Evolutionary conservation across 23 tunicate genomes (phyloP).

Genomic region (Trididemnum nubilum): DNA sequence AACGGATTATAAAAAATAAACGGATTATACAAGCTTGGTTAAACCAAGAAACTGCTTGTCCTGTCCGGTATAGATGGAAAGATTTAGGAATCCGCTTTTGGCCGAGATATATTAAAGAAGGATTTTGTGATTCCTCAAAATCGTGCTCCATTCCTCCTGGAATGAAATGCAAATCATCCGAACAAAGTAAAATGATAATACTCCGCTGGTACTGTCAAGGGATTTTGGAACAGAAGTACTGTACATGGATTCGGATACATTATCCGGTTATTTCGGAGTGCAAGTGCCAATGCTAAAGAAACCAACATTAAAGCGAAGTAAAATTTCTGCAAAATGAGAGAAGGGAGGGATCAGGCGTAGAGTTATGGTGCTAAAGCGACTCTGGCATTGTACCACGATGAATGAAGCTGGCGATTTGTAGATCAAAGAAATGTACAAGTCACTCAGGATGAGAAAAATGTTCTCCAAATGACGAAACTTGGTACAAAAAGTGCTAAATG

Average conservation of each 20-base stretch:
- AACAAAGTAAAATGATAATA: slow-evolving; percentile 38
- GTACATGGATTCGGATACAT: slow-evolving; percentile 60
- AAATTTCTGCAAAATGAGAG: no score
- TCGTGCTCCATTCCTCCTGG: slow-evolving; percentile 86
- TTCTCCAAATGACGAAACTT: no score
- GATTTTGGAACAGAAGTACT: slow-evolving; percentile 61
- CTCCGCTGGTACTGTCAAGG: slow-evolving; percentile 89
- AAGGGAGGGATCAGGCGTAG: no score
- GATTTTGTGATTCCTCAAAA: slow-evolving; percentile 65
- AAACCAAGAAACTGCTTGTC: slow-evolving; percentile 59
- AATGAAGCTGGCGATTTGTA: no score
- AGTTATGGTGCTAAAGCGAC: no score
- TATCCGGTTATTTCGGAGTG: slow-evolving; percentile 77
- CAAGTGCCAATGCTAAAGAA: slow-evolving; percentile 75
- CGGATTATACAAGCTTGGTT: slow-evolving; percentile 51
- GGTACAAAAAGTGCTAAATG: no score
- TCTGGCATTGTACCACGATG: no score
- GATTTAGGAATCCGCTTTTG: slow-evolving; percentile 77
- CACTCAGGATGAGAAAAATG: no score
- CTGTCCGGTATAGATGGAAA: slow-evolving; percentile 79
- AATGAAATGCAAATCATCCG: slow-evolving; percentile 68
- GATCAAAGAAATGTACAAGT: no score
- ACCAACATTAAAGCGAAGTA: no score
- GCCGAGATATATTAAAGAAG: slow-evolving; percentile 86
- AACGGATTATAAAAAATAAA: slow-evolving; percentile 23